A percentile compares a stretch with the other conserved stretches of the same genome.
These are phyloP conservation scores for Macrobrachium rosenbergii DNA, from an alignment of 1,140 invertebrate species.

Conservation along the genomic window DNA sequence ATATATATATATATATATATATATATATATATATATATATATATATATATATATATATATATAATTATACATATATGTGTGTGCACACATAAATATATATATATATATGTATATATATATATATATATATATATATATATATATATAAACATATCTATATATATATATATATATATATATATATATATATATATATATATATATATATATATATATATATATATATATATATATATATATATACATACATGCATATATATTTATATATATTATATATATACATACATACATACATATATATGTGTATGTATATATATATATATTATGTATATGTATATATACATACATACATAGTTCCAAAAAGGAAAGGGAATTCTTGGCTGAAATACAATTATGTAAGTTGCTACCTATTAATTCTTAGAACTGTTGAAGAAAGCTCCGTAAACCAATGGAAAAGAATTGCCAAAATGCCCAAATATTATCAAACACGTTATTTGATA, in stretches of 20 bases:
- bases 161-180: conserved; percentile 2
- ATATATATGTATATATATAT: neutral
- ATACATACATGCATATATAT: conserved; percentile 6
- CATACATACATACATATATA: neutral
- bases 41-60: conserved; percentile 2
- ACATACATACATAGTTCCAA: neutral
- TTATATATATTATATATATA: conserved; percentile 11
- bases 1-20: conserved; percentile 12
- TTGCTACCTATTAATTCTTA: too few species aligned
- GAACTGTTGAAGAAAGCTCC: too few species aligned
- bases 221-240: conserved; percentile 22
- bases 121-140: conserved; percentile 22
- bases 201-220: conserved; percentile 6
- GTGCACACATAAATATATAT: neutral
- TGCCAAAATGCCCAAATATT: too few species aligned
- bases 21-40: conserved; percentile 6
- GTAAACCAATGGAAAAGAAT: too few species aligned
- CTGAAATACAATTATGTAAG: too few species aligned
- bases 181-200: conserved; percentile 15
- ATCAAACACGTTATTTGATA: too few species aligned
- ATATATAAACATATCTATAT: neutral
- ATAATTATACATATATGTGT: neutral
- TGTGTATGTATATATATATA: conserved; percentile 11
- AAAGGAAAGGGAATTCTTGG: too few species aligned
- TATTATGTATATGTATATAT: conserved; percentile 13